Evolutionary conservation across 2,113 vertebrate species (phyloP), one percentile per base, ranked within the genome.

Genomic region (Protobothrops flavoviridis): DNA sequence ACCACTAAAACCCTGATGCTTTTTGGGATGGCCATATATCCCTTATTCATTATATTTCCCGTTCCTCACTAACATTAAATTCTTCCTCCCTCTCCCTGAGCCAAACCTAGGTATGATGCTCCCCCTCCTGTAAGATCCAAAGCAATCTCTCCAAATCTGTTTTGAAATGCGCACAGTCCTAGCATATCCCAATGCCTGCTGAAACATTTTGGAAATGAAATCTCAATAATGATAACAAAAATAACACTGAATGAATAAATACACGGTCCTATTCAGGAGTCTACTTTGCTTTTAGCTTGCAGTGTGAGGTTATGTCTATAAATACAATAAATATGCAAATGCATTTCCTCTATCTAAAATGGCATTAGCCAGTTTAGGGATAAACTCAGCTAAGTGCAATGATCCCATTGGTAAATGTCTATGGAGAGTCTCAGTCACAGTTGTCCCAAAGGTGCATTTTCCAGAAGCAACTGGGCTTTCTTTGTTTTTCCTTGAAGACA

Each of bases 41-140:
- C 91, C 55, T 15, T 45, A n/a, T 57, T 48, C 0, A 50, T 91
- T 92, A 21, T 92, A 85, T 69, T 29, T 90, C 50, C 90, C 0
- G n/a, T n/a, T 21, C 4, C 56, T 94, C n/a, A 81, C 7, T 90
- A 85, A 91, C 90, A 92, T 94, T 0, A 55, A 33, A 91, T 3
- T 23, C 1, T 81, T 53, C 0, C 48, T 52, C 10, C 23, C 10
- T 29, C 45, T 26, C 13, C 24, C 23, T 17, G 24, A 53, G 24
- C 24, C 8, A 57, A 56, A 89, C 23, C 9, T 1, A 33, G 33
- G 17, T 39, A 12, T 39, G 2, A 33, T 81, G 6, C 74, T 39
- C 17, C 33, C 15, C 17, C 33, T 39, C 33, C 33, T 81, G 33
- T 39, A 20, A 39, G n/a, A 81, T 39, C 33, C 74, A 81, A 81